Evolutionary conservation across 2,797 vertebrate species (phyloP), one percentile per base, ranked within the genome.

Genomic region (Macrochelys suwanniensis): DNA sequence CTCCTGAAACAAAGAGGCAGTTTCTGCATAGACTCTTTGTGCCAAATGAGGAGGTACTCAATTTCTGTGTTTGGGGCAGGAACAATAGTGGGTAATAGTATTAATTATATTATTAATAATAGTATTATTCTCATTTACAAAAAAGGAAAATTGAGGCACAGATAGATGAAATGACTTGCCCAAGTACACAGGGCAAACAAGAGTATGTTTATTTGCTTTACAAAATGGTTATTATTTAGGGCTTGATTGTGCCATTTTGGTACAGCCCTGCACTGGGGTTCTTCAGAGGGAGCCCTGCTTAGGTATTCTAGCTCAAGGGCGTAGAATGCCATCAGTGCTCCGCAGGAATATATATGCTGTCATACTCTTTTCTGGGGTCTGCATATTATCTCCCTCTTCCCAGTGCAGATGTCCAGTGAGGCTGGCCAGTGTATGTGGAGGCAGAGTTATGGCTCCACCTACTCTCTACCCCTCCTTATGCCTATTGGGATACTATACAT

Each of bases 241-340:
- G 3, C 8, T 91, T 84, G 6, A 21, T 12, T 86, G 5, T 84
- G 26, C 49, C 25, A 16, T 84, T 84, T 13, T 51, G 33, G 7
- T 16, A 71, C 23, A 71, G 59, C 10, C 23, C 10, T 57, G 10
- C 31, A 31, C 15, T 2, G 17, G 1, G 1, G 19, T 47, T 37
- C 78, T 79, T 6, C 7, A 81, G 28, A 68, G 76, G 6, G 82
- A 21, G 2, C 1, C 9, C 33, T 68, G 65, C 17, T 19, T 5
- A 37, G 15, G n/a, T 0, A 0, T 1, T 76, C 37, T 53, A 7
- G 7, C 74, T 54, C 4, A 21, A 76, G 19, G 1, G 1, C 19
- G 16, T 3, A 74, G 11, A 86, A 80, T 25, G 7, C 1, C 68
- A 88, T 31, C 8, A 89, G 31, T 85, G n/a, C 2, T 19, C 61